Conservation (phyloP, 1,140 invertebrate genomes). For the Lerema accius region DNA sequence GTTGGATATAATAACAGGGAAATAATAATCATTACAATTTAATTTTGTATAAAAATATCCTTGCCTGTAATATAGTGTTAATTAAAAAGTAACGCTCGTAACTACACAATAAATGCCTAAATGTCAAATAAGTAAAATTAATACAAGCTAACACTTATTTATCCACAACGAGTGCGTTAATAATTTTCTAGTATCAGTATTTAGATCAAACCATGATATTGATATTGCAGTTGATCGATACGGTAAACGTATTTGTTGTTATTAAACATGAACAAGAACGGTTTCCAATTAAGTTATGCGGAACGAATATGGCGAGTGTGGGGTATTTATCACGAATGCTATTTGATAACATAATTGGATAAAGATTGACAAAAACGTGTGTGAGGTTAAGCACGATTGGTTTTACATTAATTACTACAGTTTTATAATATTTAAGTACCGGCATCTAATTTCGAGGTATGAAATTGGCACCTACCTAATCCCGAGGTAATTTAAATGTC, state of each 20-base stretch:
- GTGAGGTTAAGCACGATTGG: slow-evolving; percentile 7
- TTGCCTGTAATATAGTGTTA: too few relatives aligned
- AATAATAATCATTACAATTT: too few relatives aligned
- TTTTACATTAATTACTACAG: too few relatives aligned
- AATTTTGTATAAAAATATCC: too few relatives aligned
- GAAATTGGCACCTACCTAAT: too few relatives aligned
- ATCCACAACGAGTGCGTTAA: not conserved
- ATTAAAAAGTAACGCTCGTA: too few relatives aligned
- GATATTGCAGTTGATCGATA: slow-evolving; percentile 22
- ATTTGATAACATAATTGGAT: slow-evolving; percentile 29
- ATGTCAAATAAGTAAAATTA: too few relatives aligned
- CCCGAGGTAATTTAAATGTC: too few relatives aligned
- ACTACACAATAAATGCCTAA: too few relatives aligned
- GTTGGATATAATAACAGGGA: too few relatives aligned
- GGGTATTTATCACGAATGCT: slow-evolving; percentile 45
- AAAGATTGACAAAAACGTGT: slow-evolving; percentile 12
- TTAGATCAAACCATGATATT: slow-evolving; percentile 12
- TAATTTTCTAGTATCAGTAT: slow-evolving; percentile 20
- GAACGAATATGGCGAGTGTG: slow-evolving; percentile 57
- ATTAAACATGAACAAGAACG: slow-evolving; percentile 42
- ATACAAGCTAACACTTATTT: not conserved
- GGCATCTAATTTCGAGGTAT: too few relatives aligned
- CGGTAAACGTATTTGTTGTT: slow-evolving; percentile 38
- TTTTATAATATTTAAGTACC: too few relatives aligned
- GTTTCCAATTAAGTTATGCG: slow-evolving; percentile 76